phyloP scores from a whole-genome alignment of 1,140 invertebrate species.

The Trichonephila inaurata region DNA sequence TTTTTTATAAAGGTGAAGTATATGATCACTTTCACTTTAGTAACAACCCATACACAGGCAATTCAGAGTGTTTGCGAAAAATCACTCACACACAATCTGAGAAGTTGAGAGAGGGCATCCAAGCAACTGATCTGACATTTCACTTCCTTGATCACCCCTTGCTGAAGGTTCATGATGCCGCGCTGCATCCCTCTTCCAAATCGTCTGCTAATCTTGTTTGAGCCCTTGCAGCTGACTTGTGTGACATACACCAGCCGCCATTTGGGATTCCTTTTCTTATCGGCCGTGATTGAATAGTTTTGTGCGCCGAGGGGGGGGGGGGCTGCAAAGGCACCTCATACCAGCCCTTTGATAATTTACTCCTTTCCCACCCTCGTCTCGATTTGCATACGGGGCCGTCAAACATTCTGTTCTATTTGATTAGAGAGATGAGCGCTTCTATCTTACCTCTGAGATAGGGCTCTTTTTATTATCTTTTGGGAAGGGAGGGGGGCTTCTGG shows the following conservation, averaged over 20 bases:
- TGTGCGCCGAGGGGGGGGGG: background rate
- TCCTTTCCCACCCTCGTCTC: constrained; percentile 36
- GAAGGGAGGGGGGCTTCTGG: background rate
- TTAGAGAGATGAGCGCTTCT: constrained; percentile 68
- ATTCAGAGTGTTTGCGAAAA: background rate
- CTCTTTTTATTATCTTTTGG: constrained; percentile 67
- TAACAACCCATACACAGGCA: background rate
- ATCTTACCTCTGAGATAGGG: constrained; percentile 53
- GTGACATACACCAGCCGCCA: constrained; percentile 66
- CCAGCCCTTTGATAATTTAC: constrained; percentile 63
- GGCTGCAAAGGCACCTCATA: background rate
- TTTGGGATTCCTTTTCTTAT: constrained; percentile 72
- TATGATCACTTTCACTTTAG: too few species aligned
- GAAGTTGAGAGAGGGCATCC: background rate
- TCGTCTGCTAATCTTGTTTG: constrained; percentile 75
- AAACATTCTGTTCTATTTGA: constrained; percentile 74
- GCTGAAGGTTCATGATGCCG: background rate
- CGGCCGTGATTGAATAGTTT: constrained; percentile 73
- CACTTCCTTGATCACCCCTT: constrained; percentile 32
- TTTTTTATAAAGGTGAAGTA: too few species aligned
- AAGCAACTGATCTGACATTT: constrained; percentile 41
- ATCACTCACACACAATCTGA: background rate
- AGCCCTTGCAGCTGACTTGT: constrained; percentile 66
- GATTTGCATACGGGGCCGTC: constrained; percentile 71
- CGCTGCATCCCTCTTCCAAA: constrained; percentile 43